Evolutionary conservation across 2,113 vertebrate species (phyloP).

Genomic region (Austrofundulus limnaeus): DNA sequence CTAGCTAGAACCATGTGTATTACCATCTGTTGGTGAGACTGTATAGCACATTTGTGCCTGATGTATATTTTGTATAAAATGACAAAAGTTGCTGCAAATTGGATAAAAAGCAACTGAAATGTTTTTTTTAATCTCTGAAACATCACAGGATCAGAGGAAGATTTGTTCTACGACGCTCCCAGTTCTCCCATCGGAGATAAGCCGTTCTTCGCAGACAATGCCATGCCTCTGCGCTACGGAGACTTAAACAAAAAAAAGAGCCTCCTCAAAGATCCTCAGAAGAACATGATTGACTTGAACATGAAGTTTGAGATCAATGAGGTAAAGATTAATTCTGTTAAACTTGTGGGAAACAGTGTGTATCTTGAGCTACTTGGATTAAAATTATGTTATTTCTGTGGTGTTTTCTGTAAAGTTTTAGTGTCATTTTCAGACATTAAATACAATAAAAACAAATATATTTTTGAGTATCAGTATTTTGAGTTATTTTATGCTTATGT

Average conservation of each 20-base stretch:
- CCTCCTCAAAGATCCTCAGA: constrained; percentile 77
- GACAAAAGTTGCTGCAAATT: background rate
- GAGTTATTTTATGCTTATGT: background rate
- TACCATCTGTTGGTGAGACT: background rate
- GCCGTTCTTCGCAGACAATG: constrained; percentile 79
- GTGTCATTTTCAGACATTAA: background rate
- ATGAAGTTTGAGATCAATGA: constrained; percentile 90
- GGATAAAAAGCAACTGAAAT: background rate
- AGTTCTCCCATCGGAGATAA: constrained; percentile 87
- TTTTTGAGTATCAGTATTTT: background rate
- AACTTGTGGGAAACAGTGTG: background rate
- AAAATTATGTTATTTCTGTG: too few relatives aligned
- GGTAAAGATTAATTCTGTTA: constrained; percentile 71
- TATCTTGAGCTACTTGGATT: background rate
- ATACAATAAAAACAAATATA: too few relatives aligned
- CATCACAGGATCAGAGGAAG: constrained; percentile 86
- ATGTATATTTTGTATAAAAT: background rate
- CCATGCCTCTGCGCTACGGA: constrained; percentile 56
- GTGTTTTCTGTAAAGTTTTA: background rate
- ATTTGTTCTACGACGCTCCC: constrained; percentile 91
- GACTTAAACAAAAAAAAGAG: constrained; percentile 68
- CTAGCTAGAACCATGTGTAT: too few relatives aligned
- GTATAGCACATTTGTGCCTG: background rate
- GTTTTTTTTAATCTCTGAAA: constrained; percentile 12
- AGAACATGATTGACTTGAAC: constrained; percentile 88